Base-by-base conservation (phyloP, 2,888 invertebrate genomes). In the Deladenus siricidicola region DNA sequence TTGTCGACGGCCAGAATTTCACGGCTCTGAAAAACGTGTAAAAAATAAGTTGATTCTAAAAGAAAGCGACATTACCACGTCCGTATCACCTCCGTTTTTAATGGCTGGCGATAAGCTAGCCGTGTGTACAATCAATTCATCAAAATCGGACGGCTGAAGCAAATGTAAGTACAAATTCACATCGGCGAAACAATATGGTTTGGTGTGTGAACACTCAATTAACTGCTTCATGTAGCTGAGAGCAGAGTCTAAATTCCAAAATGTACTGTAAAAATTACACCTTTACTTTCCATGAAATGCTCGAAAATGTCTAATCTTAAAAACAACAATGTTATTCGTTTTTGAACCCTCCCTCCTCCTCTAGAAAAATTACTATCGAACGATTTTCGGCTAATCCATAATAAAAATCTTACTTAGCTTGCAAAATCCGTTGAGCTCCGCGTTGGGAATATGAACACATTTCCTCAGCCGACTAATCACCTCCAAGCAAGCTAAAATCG, bases 161-260 rank as follows among this genome's bases (percentile, higher is more conserved):
- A 58, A 29, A 28, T 51, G 51, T 26, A 55, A 55, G 26, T 55
- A 55, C 8, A 24, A 28, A 43, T 55, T 55, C 21, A 55, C 21
- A 28, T 55, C 55, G n/a, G 23, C 24, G 43, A 58, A 51, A 43
- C 58, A 51, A 34, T 39, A 58, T 23, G 24, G 8, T 29, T 51
- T 39, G 19, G 29, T 34, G 34, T 57, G 34, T 10, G 45, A 45
- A n/a, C n/a, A 45, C 1, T 26, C 19, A 14, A 29, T 47, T 17
- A 49, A 21, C 34, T 57, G 21, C 34, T 57, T 50, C 2, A 56
- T n/a, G 43, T 14, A 45, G 10, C 28, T 30, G 1, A 47, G n/a
- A 28, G 28, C 24, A 8, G 23, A 6, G 1, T 45, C 47, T 56
- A n/a, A n/a, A n/a, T n/a, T n/a, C n/a, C n/a, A n/a, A n/a, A n/a